Conservation (phyloP, 2,113 vertebrate species). For the Nothocercus julius region DNA sequence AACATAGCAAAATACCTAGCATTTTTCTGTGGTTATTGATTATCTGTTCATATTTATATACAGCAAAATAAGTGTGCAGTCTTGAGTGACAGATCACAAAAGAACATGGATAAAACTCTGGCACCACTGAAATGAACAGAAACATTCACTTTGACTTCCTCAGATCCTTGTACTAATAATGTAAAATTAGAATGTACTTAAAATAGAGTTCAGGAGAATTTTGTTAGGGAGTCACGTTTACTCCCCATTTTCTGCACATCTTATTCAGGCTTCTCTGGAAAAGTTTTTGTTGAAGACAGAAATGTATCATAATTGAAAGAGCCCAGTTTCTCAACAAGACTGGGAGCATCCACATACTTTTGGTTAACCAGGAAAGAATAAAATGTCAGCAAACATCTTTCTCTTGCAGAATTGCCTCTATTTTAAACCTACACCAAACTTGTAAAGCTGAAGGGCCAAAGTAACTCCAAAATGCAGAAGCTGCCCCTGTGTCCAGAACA, state of each 20-base stretch:
- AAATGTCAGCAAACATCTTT: background rate
- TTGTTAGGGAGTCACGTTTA: background rate
- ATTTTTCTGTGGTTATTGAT: background rate
- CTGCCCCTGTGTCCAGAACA: background rate
- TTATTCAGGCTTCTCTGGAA: background rate
- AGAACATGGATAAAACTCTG: background rate
- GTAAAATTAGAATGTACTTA: background rate
- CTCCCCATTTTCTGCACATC: background rate
- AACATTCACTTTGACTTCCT: background rate
- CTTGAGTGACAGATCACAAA: background rate
- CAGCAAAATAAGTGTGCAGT: background rate
- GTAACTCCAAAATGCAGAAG: background rate
- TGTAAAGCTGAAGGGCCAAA: background rate
- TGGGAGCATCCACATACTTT: background rate
- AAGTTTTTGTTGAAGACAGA: background rate
- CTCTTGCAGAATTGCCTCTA: background rate
- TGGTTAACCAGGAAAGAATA: constrained; percentile 11
- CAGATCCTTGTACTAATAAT: background rate
- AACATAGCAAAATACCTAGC: background rate
- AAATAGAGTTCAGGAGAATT: background rate
- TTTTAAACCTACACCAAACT: constrained; percentile 1
- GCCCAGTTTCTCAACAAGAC: background rate
- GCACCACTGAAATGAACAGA: background rate
- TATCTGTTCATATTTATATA: background rate
- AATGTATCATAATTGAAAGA: background rate